A percentile compares a stretch with the other conserved stretches of the same genome.
phyloP scores from a whole-genome alignment of 2,888 invertebrate genomes.

The Ditula angustiorana region DNA sequence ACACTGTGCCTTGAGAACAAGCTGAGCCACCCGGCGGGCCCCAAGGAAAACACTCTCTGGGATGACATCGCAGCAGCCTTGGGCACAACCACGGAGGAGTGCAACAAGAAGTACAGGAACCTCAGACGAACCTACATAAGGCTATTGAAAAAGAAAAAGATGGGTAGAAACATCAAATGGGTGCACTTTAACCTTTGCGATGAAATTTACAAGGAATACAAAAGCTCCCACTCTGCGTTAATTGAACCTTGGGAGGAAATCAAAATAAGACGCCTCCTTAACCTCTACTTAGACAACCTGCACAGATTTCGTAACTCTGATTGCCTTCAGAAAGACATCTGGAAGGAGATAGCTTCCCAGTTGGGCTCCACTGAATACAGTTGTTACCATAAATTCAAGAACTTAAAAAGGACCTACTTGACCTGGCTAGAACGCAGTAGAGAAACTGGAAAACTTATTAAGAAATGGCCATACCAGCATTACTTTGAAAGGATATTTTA shows the following conservation, averaged over 20 bases:
- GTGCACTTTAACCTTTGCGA: slow-evolving; percentile 72
- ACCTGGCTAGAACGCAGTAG: slow-evolving; percentile 67
- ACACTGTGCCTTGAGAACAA: slow-evolving; percentile 66
- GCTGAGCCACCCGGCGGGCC: slow-evolving; percentile 51
- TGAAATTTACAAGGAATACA: slow-evolving; percentile 74
- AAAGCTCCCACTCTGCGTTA: slow-evolving; percentile 59
- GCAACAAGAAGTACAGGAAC: slow-evolving; percentile 71
- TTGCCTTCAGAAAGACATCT: slow-evolving; percentile 73
- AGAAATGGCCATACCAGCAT: slow-evolving; percentile 71
- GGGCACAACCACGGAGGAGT: slow-evolving; percentile 67
- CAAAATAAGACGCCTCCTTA: slow-evolving; percentile 67
- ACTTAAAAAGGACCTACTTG: slow-evolving; percentile 74
- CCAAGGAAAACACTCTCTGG: slow-evolving; percentile 65
- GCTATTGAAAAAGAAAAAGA: slow-evolving; percentile 71
- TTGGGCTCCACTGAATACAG: slow-evolving; percentile 72
- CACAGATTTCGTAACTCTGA: slow-evolving; percentile 63
- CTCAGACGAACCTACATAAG: slow-evolving; percentile 73
- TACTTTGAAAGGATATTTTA: slow-evolving; percentile 77
- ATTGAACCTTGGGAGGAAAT: slow-evolving; percentile 74
- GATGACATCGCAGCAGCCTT: slow-evolving; percentile 65
- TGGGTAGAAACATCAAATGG: slow-evolving; percentile 77
- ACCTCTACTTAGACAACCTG: slow-evolving; percentile 72
- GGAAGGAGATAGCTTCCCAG: slow-evolving; percentile 72
- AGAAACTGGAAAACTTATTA: slow-evolving; percentile 66
- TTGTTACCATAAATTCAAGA: slow-evolving; percentile 78